Evolutionary conservation across 2,113 vertebrate species (phyloP).

Genomic region (Panthera leo): DNA sequence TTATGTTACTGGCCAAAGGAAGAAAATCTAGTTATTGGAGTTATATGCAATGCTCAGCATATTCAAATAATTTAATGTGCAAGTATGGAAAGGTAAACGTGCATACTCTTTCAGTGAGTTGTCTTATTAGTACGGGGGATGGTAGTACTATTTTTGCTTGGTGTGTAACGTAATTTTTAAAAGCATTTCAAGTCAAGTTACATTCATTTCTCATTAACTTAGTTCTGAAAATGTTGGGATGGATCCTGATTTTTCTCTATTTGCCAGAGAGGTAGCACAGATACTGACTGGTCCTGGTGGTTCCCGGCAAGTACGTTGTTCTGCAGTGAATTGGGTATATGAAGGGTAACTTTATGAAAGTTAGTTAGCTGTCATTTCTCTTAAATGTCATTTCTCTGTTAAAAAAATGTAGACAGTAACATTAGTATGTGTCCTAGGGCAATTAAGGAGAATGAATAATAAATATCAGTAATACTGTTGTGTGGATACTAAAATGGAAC

Average conservation of each 20-base stretch:
- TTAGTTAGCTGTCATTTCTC: constrained; percentile 30
- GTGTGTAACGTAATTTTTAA: constrained; percentile 4
- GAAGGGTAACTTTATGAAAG: not conserved
- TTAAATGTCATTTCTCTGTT: not conserved
- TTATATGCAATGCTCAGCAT: not conserved
- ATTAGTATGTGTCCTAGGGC: not conserved
- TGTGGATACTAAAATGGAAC: not conserved
- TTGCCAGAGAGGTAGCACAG: not conserved
- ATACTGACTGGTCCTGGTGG: not conserved
- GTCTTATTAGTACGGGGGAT: not conserved
- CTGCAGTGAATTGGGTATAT: not conserved
- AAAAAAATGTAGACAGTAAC: constrained; percentile 18
- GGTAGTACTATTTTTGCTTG: not conserved
- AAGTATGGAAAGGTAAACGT: not conserved
- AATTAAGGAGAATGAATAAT: constrained; percentile 1
- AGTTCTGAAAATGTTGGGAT: constrained; percentile 15
- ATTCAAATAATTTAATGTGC: constrained; percentile 35
- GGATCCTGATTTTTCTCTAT: not conserved
- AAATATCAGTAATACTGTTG: constrained; percentile 5
- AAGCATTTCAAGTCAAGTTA: not conserved
- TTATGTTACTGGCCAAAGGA: not conserved
- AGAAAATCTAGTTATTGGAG: not conserved
- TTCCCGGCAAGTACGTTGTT: not conserved
- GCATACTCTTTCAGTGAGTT: not conserved
- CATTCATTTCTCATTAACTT: constrained; percentile 19